Base-by-base conservation (phyloP, 2,888 invertebrate species). In the Leptopilina syphax region DNA sequence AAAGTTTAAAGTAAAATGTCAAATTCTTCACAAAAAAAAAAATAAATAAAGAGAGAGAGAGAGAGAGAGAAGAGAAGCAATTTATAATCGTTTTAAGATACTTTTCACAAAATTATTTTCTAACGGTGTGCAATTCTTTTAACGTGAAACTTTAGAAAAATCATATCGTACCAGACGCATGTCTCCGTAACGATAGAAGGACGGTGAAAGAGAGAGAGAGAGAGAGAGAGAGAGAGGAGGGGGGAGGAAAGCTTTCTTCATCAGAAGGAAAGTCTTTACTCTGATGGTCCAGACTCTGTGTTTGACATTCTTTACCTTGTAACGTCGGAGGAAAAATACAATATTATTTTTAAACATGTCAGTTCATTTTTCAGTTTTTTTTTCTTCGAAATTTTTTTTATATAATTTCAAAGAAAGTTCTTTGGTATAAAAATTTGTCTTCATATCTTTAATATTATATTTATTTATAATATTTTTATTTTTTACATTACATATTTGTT, bases 71-170 rank as follows among this genome's bases (percentile, higher is more conserved):
- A 4, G 1, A n/a, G n/a, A 60, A 60, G n/a, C 63, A 8, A 24
- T 63, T 63, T 24, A 24, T 24, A 18, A 9, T 63, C 9, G 24
- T 50, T 50, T 50, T 10, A 10, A 50, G 50, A 50, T 18, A 63
- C 63, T 63, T 63, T 63, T 63, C 24, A 24, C 63, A 63, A 50
- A 9, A 18, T 63, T 63, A 63, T 63, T 63, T 63, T 63, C 7
- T 63, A 60, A 60, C n/a, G 18, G 24, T 24, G 63, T n/a, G 63
- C 63, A 63, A 63, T 63, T 63, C 18, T 63, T 63, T 63, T 18
- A 10, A 24, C 63, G 63, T 63, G 18, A 63, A 63, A 63, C 63
- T 63, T 63, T 63, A 63, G 63, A 63, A 63, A 63, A 63, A 63
- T 18, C 18, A 63, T 50, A 50, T 63, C 63, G 63, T 63, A 63